These are phyloP conservation scores for Euura lappo DNA, from an alignment of 1,140 invertebrate genomes.

Conservation along the genomic window DNA sequence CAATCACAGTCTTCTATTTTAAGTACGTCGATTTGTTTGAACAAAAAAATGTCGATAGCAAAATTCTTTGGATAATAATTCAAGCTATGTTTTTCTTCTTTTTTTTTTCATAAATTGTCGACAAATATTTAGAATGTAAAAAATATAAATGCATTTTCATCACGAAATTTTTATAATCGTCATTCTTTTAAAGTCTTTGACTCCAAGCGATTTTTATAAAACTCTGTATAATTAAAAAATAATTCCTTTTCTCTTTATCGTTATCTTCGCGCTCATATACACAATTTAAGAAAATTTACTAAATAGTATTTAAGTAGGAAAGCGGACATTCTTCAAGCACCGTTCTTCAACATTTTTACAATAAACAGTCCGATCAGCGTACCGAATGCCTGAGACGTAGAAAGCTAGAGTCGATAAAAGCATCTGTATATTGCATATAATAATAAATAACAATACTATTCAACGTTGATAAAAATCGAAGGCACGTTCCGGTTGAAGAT, in stretches of 20 bases:
- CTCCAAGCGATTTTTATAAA: constrained; percentile 31
- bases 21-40: not conserved
- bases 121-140: not conserved
- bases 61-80: not conserved
- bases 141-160: not conserved
- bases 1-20: not conserved
- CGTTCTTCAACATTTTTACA: not conserved
- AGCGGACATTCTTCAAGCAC: constrained; percentile 15
- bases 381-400: too few species aligned
- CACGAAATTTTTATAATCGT: constrained; percentile 3
- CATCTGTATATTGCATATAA: too few species aligned
- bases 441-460: not conserved
- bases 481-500: not conserved
- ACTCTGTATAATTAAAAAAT: too few species aligned
- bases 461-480: not conserved
- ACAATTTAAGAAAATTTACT: constrained; percentile 25
- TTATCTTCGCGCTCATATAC: constrained; percentile 14
- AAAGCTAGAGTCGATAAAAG: too few species aligned
- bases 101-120: not conserved
- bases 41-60: not conserved
- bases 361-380: too few species aligned
- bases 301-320: constrained; percentile 13
- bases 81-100: not conserved
- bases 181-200: not conserved
- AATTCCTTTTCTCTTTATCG: not conserved